Evolutionary conservation across 1,140 invertebrate genomes (phyloP), one percentile per base, ranked within the genome.

Genomic region (Hermetia illucens): DNA sequence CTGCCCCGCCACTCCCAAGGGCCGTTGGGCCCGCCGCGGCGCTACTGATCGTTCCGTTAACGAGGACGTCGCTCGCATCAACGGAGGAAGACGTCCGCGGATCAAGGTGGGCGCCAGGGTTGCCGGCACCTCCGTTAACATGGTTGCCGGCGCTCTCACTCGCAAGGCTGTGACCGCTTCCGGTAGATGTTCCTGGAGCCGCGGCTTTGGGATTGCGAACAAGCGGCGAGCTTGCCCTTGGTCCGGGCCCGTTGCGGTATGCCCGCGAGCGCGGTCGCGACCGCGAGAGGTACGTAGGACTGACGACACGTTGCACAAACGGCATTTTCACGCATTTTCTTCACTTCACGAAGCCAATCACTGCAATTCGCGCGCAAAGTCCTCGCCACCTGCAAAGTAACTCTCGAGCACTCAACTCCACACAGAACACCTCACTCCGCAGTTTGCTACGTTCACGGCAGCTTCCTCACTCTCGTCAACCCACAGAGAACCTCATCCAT

Each of bases 291-390:
- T 64, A 72, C 48, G 72, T 72, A 27, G 79, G 79, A 49, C 77
- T 69, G 48, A 82, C 70, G 34, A 72, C 66, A 39, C 77, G 70
- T 51, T 78, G 72, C 48, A 80, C 69, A 66, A 82, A 81, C 52
- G 79, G 79, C 79, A 82, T 82, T 55, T 53, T 55, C 6, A 21
- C 20, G 21, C 35, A 36, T 36, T 36, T 36, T 36, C 13, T 35
- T n/a, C n/a, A n/a, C n/a, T n/a, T n/a, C n/a, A n/a, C n/a, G n/a
- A n/a, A n/a, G n/a, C n/a, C n/a, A n/a, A n/a, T n/a, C n/a, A n/a
- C n/a, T n/a, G n/a, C n/a, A n/a, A n/a, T n/a, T n/a, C n/a, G n/a
- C n/a, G n/a, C n/a, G n/a, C n/a, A n/a, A n/a, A n/a, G n/a, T n/a
- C n/a, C n/a, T n/a, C n/a, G n/a, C n/a, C n/a, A n/a, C n/a, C n/a